Evolutionary conservation across 2,888 invertebrate species (phyloP).

Genomic region (Acrobasis suavella): DNA sequence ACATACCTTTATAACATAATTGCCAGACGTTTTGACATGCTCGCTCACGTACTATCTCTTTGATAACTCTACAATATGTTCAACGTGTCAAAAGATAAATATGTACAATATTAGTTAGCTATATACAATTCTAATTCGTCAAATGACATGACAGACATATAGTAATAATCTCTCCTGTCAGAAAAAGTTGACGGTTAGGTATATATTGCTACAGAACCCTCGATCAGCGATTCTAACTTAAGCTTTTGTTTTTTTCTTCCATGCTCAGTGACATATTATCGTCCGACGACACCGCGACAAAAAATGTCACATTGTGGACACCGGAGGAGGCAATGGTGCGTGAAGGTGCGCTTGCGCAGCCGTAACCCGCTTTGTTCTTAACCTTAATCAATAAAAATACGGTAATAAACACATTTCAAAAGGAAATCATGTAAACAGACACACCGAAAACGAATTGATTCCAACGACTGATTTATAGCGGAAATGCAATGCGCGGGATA

Average conservation of each 20-base stretch:
- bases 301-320: slow-evolving; percentile 37
- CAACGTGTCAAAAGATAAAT: too few relatives aligned
- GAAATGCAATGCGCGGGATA: neutral
- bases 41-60: too few relatives aligned
- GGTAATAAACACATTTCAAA: slow-evolving; percentile 14
- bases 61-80: too few relatives aligned
- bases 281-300: slow-evolving; percentile 38
- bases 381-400: slow-evolving; percentile 19
- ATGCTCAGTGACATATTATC: slow-evolving; percentile 40
- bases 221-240: neutral
- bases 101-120: too few relatives aligned
- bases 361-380: slow-evolving; percentile 24
- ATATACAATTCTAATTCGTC: too few relatives aligned
- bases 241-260: slow-evolving; percentile 36
- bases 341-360: slow-evolving; percentile 41
- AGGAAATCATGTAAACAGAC: slow-evolving; percentile 2
- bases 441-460: slow-evolving; percentile 6
- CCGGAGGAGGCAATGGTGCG: slow-evolving; percentile 33
- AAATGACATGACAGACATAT: too few relatives aligned
- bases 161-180: too few relatives aligned
- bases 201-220: slow-evolving; percentile 40
- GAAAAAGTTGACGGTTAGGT: neutral
- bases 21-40: too few relatives aligned
- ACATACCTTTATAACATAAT: too few relatives aligned
- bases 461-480: slow-evolving; percentile 12